phyloP scores from a whole-genome alignment of 2,113 vertebrate species.

The Tauraco erythrolophus region DNA sequence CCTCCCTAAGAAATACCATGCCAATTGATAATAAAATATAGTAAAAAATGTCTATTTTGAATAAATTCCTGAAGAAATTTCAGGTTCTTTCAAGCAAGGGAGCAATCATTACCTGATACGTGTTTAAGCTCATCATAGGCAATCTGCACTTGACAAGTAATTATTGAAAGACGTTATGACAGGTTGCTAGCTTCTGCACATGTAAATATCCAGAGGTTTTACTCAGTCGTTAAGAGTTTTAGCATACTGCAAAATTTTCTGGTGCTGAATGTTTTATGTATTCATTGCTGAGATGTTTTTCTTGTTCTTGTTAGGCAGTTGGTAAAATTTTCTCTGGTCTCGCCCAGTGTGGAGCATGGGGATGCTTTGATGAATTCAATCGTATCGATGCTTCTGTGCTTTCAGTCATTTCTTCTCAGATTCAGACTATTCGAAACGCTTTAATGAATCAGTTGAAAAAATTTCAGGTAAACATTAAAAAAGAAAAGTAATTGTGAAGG shows the following conservation, averaged over 20 bases:
- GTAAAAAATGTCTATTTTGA: not conserved
- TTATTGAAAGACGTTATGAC: not conserved
- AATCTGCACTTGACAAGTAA: not conserved
- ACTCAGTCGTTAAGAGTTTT: not conserved
- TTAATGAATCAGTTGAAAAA: conserved; percentile 86
- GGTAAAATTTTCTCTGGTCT: conserved; percentile 96
- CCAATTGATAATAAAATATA: not conserved
- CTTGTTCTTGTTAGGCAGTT: conserved; percentile 80
- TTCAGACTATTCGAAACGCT: conserved; percentile 93
- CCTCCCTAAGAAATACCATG: not conserved
- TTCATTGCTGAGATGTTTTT: not conserved
- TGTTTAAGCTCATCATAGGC: not conserved
- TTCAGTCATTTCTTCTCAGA: conserved; percentile 97
- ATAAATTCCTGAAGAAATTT: not conserved
- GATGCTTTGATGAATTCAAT: conserved; percentile 98
- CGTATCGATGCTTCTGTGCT: conserved; percentile 95
- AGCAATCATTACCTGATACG: not conserved
- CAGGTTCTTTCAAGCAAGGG: not conserved
- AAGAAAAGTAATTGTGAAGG: not conserved
- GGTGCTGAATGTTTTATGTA: not conserved
- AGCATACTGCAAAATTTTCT: not conserved
- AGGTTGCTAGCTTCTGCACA: not conserved
- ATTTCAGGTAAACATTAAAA: conserved; percentile 83
- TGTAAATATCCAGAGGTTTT: not conserved
- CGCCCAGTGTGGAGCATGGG: conserved; percentile 96